Base-by-base conservation (phyloP, 2,888 invertebrate genomes). In the Matsumyia berberina region DNA sequence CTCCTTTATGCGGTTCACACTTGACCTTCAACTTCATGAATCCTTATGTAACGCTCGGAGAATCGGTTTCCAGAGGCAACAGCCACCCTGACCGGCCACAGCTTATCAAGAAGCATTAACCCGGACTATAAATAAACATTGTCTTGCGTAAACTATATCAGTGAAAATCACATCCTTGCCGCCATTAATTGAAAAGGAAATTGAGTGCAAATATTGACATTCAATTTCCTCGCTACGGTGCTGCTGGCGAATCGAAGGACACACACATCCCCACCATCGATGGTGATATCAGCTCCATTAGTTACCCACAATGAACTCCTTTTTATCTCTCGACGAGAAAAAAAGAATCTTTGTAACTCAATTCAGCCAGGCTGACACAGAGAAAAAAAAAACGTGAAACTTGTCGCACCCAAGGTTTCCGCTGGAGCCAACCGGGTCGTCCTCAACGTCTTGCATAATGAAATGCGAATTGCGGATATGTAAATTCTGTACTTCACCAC, bases 161-260 rank as follows among this genome's bases (percentile, higher is more conserved):
- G 29, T 15, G 31, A 15, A 35, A 31, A 66, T 62, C 12, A 44
- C 62, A 39, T 53, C 11, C 24, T 46, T 51, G 17, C 24, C 44
- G 24, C 17, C 35, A 53, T 55, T 51, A 62, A 69, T 67, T 60
- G 58, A 69, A 74, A 57, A 57, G 17, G 35, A 62, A 69, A 69
- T 74, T 69, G 44, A 69, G 60, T 64, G 60, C 46, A 60, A 69
- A 80, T 73, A 73, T 80, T 80, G 67, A 62, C 73, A 67, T 67
- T 80, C 37, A 62, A 53, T 80, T 69, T 37, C 46, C 73, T 37
- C 62, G 11, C 6, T 17, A 17, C 15, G 53, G 12, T 35, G 37
- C 37, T 37, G 33, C 8, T 1, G 24, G 53, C 12, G 11, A 24
- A 31, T 42, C 8, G 17, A 3, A 46, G 9, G n/a, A 33, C 19